Evolutionary conservation across 2,888 invertebrate species (phyloP).

Genomic region (Xiphydria camelus): DNA sequence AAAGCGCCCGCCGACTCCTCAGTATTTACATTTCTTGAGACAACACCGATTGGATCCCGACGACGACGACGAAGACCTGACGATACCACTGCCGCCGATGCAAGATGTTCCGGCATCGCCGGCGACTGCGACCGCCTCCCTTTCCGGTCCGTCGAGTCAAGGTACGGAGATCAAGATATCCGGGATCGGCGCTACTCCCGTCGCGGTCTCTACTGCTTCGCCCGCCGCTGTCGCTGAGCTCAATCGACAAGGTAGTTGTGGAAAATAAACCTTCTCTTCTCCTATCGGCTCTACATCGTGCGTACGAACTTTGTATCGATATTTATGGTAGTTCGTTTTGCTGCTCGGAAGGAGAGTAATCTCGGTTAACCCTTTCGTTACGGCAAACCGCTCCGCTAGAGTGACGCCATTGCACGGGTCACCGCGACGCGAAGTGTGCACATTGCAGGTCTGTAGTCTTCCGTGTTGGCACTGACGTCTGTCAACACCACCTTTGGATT

Average conservation of each 20-base stretch:
- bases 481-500: too few species aligned
- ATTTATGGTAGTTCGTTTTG: constrained; percentile 5
- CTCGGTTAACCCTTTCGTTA: too few species aligned
- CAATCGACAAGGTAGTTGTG: constrained; percentile 62
- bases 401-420: neutral
- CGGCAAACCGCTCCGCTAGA: too few species aligned
- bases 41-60: constrained; percentile 71
- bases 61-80: constrained; percentile 60
- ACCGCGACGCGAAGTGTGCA: too few species aligned
- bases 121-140: constrained; percentile 19
- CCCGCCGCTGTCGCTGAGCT: constrained; percentile 68
- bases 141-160: constrained; percentile 38
- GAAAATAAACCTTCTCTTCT: constrained; percentile 16
- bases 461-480: too few species aligned
- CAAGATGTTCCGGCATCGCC: constrained; percentile 23
- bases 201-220: constrained; percentile 65
- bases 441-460: too few species aligned
- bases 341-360: too few species aligned
- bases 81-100: constrained; percentile 37
- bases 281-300: constrained; percentile 1
- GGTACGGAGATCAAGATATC: constrained; percentile 66
- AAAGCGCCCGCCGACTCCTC: constrained; percentile 76
- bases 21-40: constrained; percentile 75
- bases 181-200: constrained; percentile 64
- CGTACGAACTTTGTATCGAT: too few species aligned